These are phyloP conservation scores for Caenorhabditis japonica DNA, from an alignment of 2,888 invertebrate genomes.

Conservation along the genomic window DNA sequence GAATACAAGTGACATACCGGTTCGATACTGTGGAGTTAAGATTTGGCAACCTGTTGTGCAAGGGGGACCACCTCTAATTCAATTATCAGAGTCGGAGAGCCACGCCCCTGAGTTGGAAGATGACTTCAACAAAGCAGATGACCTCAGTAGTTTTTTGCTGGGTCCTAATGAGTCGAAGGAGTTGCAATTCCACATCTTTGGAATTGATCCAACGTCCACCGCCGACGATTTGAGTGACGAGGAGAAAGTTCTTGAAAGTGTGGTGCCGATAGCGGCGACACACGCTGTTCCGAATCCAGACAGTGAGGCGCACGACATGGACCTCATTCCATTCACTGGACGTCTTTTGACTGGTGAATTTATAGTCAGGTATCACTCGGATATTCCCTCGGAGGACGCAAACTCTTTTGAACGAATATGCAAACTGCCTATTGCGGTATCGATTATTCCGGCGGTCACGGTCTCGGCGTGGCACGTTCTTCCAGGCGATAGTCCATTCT, in stretches of 20 bases:
- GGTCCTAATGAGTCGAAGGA: constrained; percentile 59
- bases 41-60: constrained; percentile 63
- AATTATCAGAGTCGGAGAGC: constrained; percentile 42
- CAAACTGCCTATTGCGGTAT: constrained; percentile 70
- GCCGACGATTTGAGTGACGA: constrained; percentile 67
- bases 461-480: constrained; percentile 75
- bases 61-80: constrained; percentile 72
- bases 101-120: constrained; percentile 15
- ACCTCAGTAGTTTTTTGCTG: constrained; percentile 46
- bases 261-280: constrained; percentile 56
- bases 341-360: constrained; percentile 72
- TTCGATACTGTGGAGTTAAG: constrained; percentile 62
- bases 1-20: constrained; percentile 66
- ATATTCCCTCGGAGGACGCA: constrained; percentile 61
- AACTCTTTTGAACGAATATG: constrained; percentile 67
- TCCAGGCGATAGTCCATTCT: constrained; percentile 68
- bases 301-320: constrained; percentile 60
- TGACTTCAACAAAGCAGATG: constrained; percentile 21
- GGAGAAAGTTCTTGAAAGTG: constrained; percentile 59
- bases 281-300: constrained; percentile 45
- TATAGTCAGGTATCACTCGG: constrained; percentile 71
- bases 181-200: constrained; percentile 72
- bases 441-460: constrained; percentile 76
- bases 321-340: constrained; percentile 75
- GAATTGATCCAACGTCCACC: constrained; percentile 74